A percentile compares a stretch with the other conserved stretches of the same genome.
phyloP scores from a whole-genome alignment of 2,888 invertebrate genomes.

The Meloe dianella region DNA sequence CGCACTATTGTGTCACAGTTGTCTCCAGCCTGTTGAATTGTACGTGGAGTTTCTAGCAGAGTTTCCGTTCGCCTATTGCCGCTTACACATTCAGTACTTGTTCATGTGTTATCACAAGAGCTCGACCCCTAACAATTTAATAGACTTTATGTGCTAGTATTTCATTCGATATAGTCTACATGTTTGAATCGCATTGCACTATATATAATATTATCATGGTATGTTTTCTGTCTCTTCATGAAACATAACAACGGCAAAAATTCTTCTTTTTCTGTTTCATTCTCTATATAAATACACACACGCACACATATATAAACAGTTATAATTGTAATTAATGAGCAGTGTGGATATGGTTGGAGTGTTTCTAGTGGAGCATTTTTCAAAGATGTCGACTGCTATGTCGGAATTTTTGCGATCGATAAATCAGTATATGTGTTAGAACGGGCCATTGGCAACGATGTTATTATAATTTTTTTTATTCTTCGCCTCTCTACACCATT shows the following conservation, averaged over 20 bases:
- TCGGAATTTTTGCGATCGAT: background rate
- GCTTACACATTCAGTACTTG: slow-evolving; percentile 43
- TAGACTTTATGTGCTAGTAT: slow-evolving; percentile 36
- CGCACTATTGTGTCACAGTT: slow-evolving; percentile 49
- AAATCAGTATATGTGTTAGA: slow-evolving; percentile 1
- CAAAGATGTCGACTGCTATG: background rate
- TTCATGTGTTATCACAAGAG: slow-evolving; percentile 42
- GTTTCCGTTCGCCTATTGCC: slow-evolving; percentile 35
- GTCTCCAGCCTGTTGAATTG: slow-evolving; percentile 55
- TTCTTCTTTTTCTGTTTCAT: background rate
- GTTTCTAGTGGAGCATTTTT: slow-evolving; percentile 4
- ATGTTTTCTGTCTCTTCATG: background rate
- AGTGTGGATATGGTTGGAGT: background rate
- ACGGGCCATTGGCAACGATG: background rate
- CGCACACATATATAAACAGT: background rate
- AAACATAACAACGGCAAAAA: background rate
- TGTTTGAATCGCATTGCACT: background rate
- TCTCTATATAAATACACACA: background rate
- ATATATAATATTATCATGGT: background rate
- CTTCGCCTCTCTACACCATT: background rate
- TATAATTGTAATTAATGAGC: slow-evolving; percentile 1
- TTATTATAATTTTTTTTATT: background rate
- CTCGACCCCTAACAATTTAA: slow-evolving; percentile 38
- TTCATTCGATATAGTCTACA: background rate
- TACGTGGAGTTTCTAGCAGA: slow-evolving; percentile 44